Conservation (phyloP, 37 sponge, comb jelly and placozoan genomes). For the Bolinopsis microptera region DNA sequence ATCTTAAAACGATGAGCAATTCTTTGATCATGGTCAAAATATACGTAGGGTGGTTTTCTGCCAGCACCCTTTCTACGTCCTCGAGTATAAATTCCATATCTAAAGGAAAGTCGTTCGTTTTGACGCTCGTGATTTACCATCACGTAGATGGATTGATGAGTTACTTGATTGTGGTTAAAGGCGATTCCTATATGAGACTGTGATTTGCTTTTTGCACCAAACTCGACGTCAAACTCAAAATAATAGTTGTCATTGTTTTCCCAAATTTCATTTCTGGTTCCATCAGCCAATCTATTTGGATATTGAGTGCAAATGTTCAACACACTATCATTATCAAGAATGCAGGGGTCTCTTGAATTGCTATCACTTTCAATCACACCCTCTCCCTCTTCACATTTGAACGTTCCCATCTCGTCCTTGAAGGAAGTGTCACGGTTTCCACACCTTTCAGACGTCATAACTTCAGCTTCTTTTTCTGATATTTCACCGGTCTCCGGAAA, state of each 20-base stretch:
- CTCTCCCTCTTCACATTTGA: neutral
- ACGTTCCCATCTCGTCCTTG: neutral
- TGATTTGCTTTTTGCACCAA: neutral
- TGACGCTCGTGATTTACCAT: neutral
- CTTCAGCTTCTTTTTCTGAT: neutral
- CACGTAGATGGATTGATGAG: neutral
- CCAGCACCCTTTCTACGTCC: neutral
- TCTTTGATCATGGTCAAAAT: neutral
- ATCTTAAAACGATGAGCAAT: neutral
- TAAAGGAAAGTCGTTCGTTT: neutral
- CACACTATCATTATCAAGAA: neutral
- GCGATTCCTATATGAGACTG: neutral
- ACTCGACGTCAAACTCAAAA: neutral
- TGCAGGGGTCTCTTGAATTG: neutral
- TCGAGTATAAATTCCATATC: neutral
- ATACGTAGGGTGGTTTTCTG: neutral
- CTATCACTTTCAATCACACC: neutral
- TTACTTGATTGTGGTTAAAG: neutral
- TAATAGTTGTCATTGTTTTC: neutral
- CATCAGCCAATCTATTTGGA: neutral
- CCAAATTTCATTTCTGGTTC: neutral
- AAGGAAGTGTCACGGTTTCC: neutral
- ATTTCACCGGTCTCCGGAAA: neutral
- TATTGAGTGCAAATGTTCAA: neutral
- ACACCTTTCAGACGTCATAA: neutral